These are phyloP conservation scores for Pinctada fucata DNA, from an alignment of 2,888 invertebrate genomes.

Conservation along the genomic window DNA sequence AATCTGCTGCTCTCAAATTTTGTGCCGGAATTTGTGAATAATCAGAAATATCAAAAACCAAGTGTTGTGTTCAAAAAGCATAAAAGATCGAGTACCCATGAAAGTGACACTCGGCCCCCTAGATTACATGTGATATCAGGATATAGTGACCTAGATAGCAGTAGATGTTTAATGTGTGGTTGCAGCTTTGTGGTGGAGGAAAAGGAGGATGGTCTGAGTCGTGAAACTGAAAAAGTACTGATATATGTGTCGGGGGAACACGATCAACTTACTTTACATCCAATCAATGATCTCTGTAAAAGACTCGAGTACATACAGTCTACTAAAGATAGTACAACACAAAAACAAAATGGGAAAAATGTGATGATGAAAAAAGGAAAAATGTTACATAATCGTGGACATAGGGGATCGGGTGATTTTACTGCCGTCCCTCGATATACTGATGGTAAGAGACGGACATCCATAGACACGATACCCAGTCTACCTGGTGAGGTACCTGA, in stretches of 20 bases:
- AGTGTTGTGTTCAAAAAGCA: slow-evolving; percentile 1
- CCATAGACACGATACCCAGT: not conserved
- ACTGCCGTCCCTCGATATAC: not conserved
- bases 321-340: not conserved
- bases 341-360: not conserved
- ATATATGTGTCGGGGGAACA: slow-evolving; percentile 51
- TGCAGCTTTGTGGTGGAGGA: not conserved
- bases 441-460: not conserved
- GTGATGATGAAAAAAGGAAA: not conserved
- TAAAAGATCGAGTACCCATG: not conserved
- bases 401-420: not conserved
- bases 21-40: not conserved
- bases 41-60: not conserved
- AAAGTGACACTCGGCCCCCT: not conserved
- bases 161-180: not conserved
- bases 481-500: not conserved
- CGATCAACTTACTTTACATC: slow-evolving; percentile 47
- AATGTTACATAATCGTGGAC: not conserved
- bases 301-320: slow-evolving; percentile 17
- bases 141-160: not conserved
- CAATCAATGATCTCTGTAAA: slow-evolving; percentile 38
- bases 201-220: not conserved
- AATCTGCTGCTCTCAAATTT: not conserved
- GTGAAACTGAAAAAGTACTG: slow-evolving; percentile 17
- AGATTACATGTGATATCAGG: not conserved